Conservation (phyloP, 2,888 invertebrate species). For the Podotricha telesiphe region DNA sequence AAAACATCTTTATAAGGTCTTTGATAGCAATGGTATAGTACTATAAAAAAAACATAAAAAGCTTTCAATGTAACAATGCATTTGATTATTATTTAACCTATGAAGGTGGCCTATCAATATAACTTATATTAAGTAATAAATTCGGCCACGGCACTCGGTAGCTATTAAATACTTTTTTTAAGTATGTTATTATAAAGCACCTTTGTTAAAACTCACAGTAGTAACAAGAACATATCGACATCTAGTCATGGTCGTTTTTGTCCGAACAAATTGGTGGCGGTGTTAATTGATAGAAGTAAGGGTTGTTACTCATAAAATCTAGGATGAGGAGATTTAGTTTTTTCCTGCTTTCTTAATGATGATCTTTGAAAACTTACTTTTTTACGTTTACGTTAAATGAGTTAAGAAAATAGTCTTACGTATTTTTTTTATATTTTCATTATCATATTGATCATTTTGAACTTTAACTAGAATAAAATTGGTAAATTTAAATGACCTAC, state of each 20-base stretch:
- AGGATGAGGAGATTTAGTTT: background rate
- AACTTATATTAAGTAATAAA: conserved; percentile 17
- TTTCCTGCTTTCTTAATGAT: background rate
- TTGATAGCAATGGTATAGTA: no score
- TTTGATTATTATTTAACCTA: background rate
- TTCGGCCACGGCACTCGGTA: conserved; percentile 29
- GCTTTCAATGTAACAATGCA: conserved; percentile 6
- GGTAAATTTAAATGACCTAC: no score
- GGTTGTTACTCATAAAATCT: conserved; percentile 11
- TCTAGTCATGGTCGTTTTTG: conserved; percentile 67
- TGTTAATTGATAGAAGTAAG: conserved; percentile 74
- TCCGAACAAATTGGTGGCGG: conserved; percentile 69
- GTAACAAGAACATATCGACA: conserved; percentile 73
- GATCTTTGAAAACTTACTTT: no score
- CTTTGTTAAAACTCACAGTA: conserved; percentile 48
- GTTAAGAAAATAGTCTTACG: no score
- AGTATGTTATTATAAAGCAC: conserved; percentile 44
- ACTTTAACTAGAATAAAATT: no score
- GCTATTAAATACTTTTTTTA: conserved; percentile 43
- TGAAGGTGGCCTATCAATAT: conserved; percentile 5
- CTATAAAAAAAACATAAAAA: background rate
- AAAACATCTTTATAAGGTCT: background rate
- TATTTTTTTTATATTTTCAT: no score
- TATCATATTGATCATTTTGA: no score
- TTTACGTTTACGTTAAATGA: background rate